Conservation (phyloP, 2,113 vertebrate genomes). For the Osmerus eperlanus region DNA sequence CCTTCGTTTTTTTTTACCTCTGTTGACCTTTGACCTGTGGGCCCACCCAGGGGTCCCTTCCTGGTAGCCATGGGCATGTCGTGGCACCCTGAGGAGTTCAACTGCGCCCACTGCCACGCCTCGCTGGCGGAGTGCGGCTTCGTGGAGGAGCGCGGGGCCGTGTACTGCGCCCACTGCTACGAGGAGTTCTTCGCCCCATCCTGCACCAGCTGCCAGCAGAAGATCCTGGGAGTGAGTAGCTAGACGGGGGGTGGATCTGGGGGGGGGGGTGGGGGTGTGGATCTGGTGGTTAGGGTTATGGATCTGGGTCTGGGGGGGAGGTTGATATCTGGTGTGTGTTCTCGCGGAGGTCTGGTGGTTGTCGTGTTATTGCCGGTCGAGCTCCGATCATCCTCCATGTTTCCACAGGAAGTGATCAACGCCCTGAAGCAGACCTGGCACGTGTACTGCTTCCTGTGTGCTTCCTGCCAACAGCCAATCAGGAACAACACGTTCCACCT, state of each 20-base stretch:
- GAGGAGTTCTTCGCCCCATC: conserved; percentile 92
- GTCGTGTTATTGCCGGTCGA: no score
- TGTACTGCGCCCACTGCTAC: conserved; percentile 91
- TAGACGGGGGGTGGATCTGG: neutral
- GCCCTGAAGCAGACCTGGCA: conserved; percentile 98
- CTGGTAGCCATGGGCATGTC: conserved; percentile 95
- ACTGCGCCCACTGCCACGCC: conserved; percentile 86
- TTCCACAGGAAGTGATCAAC: conserved; percentile 90
- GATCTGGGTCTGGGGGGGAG: no score
- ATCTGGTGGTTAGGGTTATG: no score
- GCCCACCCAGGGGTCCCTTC: conserved; percentile 86
- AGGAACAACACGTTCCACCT: conserved; percentile 93
- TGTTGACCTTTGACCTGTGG: neutral
- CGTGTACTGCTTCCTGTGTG: conserved; percentile 90
- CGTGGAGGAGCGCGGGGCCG: conserved; percentile 86
- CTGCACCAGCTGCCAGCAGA: conserved; percentile 85
- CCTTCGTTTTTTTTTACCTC: neutral
- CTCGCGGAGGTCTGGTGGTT: no score
- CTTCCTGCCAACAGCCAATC: conserved; percentile 91
- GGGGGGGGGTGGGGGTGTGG: neutral
- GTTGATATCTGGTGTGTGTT: no score
- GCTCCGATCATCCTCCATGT: neutral
- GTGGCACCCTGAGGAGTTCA: conserved; percentile 97
- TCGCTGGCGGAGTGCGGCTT: conserved; percentile 89
- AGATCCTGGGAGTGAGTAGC: conserved; percentile 90